Evolutionary conservation across 2,113 vertebrate genomes (phyloP), one percentile per base, ranked within the genome.

Genomic region (Alligator mississippiensis): DNA sequence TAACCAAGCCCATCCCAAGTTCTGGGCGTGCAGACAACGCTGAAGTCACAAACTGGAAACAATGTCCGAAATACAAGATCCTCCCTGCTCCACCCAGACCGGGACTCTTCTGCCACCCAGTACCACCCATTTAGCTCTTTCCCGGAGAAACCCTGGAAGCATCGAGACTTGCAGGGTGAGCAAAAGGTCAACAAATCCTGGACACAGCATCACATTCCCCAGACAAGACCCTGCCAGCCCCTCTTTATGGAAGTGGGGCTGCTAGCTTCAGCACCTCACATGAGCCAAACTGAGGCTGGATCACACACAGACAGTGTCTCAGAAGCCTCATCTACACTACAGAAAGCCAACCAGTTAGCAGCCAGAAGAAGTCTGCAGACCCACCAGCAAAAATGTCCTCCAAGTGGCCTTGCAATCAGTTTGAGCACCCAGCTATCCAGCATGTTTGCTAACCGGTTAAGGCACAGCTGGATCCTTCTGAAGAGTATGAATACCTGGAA

Each of bases 181-280:
- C 94, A 92, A 88, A 90, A 95, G 89, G 93, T 95, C 89, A 90
- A 93, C 88, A 96, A 96, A 93, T 79, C 79, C 90, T 86, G 87
- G 87, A 93, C 77, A 90, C 82, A 90, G 87, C 94, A 93, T 57
- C 80, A 75, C 92, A 80, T 85, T 92, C 88, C 2, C 47, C 68
- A 93, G 94, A 96, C 93, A 95, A 94, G 91, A 90, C 85, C 59
- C 89, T 84, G 81, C 93, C 61, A 16, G 1, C 11, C 1, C 62
- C 58, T 94, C 64, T 12, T 74, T 11, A 47, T 25, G 22, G 14
- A 38, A 47, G 3, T 38, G 9, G 6, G 68, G 30, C 38, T 72
- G 17, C 18, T 38, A 72, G 68, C 34, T 72, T 72, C 18, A 70
- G 68, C 68, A 70, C 68, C 19, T 34, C 30, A 24, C 21, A 38